Evolutionary conservation across 1,140 invertebrate genomes (phyloP).

Genomic region (Diploscapter pachys): DNA sequence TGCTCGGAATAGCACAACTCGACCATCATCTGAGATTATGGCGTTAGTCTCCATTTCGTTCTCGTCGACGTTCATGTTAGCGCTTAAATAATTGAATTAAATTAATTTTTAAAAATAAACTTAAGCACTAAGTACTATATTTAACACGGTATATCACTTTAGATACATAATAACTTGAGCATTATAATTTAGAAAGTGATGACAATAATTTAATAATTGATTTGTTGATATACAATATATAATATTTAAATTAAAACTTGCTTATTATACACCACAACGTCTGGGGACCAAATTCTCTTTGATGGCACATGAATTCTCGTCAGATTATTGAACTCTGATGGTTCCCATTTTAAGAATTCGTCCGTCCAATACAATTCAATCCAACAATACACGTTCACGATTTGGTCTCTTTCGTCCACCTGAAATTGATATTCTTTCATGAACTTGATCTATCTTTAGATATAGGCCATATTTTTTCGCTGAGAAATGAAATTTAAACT

Average conservation of each 20-base stretch:
- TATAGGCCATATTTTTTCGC: no score
- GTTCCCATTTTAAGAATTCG: slow-evolving; percentile 60
- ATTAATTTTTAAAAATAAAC: neutral
- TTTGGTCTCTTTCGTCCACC: slow-evolving; percentile 46
- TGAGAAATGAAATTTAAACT: no score
- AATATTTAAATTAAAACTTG: slow-evolving; percentile 31
- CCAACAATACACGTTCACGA: slow-evolving; percentile 44
- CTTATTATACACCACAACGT: slow-evolving; percentile 62
- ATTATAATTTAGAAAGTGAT: no score
- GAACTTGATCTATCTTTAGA: no score
- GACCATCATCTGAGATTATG: slow-evolving; percentile 39
- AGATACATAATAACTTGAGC: no score
- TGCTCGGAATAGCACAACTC: slow-evolving; percentile 45
- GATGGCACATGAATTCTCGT: slow-evolving; percentile 58
- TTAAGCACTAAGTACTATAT: no score
- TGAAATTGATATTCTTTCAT: no score
- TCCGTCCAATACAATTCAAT: slow-evolving; percentile 59
- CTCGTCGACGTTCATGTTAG: slow-evolving; percentile 50
- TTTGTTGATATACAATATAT: slow-evolving; percentile 9
- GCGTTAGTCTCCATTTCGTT: slow-evolving; percentile 53
- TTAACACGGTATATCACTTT: no score
- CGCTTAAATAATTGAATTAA: slow-evolving; percentile 30
- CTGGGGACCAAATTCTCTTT: slow-evolving; percentile 60
- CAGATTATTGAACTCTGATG: slow-evolving; percentile 56
- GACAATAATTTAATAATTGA: no score